Base-by-base conservation (phyloP, 1,140 invertebrate species). In the Drosophila varians region DNA sequence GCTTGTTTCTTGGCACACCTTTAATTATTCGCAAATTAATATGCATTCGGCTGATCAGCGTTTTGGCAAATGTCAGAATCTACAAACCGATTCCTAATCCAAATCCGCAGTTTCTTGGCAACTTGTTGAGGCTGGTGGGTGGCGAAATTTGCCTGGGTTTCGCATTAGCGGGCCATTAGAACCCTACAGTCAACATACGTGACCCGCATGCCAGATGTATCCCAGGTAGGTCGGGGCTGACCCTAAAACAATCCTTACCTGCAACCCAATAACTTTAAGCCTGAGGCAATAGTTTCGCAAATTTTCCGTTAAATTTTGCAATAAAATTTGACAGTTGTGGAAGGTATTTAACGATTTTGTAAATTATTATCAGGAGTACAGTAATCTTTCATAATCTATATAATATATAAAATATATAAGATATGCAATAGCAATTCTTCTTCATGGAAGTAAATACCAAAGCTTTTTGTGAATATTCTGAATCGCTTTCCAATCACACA, bases 1-100 rank as follows among this genome's bases (percentile, higher is more conserved):
- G 77, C 66, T 73, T 82, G 58, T 51, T 74, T 69, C 38, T 49
- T 70, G 25, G 80, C 73, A 60, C 52, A 42, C 31, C 65, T 68
- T 77, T 74, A 82, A 73, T 80, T 82, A 82, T 82, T 82, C 82
- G 77, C 78, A 82, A 82, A 82, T 82, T 82, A 82, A 76, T 74
- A 75, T 62, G 61, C 49, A 74, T 82, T 69, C 77, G 73, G 73
- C 43, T 68, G 48, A 54, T 34, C 65, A 31, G 23, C 45, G 52
- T 31, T 31, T 31, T 31, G 28, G 11, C 28, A 31, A 31, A 31
- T 31, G 9, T 11, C 9, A 31, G n/a, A 31, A 31, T 31, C 28
- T 9, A 31, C 28, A 31, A 31, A 31, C 9, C 28, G n/a, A 4
- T 0, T 31, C 28, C 9, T 31, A 31, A 31, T 31, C 28, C 28